Conservation (phyloP, 2,888 invertebrate species). For the Dolichopus griseipennis region DNA sequence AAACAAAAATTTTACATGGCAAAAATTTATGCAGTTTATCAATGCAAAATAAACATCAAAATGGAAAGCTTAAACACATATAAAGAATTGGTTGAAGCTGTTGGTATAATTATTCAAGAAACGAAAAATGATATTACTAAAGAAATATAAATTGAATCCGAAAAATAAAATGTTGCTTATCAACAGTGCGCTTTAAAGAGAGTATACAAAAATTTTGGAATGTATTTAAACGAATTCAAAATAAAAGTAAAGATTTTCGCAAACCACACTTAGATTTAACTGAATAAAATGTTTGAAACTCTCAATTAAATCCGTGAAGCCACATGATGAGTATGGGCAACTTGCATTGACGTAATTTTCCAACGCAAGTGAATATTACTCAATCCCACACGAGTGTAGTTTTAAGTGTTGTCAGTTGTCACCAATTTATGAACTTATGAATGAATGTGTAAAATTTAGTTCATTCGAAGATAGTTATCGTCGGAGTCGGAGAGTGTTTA, state of each 20-base stretch:
- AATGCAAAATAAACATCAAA: not conserved
- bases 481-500: no score
- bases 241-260: not conserved
- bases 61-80: not conserved
- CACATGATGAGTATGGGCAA: no score
- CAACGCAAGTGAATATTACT: no score
- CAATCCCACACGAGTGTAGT: no score
- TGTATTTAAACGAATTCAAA: not conserved
- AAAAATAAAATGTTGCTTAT: not conserved
- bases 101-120: not conserved
- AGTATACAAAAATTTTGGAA: not conserved
- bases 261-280: not conserved
- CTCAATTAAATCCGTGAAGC: not conserved
- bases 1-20: not conserved
- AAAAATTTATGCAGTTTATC: not conserved
- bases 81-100: not conserved
- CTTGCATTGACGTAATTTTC: no score
- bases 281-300: not conserved
- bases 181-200: not conserved
- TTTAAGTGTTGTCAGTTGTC: no score
- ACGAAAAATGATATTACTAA: not conserved
- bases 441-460: no score
- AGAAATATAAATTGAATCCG: not conserved
- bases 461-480: no score
- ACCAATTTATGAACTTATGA: no score